These are phyloP conservation scores for Plebejus melissa DNA, from an alignment of 2,888 invertebrate species.

Conservation along the genomic window DNA sequence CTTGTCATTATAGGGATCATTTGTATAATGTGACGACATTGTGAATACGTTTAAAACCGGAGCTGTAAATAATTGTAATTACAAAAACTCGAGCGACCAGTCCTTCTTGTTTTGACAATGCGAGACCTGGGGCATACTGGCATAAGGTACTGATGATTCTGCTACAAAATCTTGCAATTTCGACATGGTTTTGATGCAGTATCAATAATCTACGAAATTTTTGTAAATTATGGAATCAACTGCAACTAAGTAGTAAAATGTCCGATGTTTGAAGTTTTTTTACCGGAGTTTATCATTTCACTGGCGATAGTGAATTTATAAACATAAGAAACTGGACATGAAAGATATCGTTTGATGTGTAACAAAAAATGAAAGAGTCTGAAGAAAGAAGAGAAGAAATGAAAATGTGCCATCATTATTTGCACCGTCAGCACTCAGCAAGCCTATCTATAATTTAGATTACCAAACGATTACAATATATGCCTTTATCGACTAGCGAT, in stretches of 20 bases:
- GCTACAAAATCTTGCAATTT: not conserved
- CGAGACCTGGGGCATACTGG: not conserved
- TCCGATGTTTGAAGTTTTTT: no score
- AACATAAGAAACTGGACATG: no score
- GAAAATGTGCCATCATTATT: not conserved
- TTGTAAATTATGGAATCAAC: no score
- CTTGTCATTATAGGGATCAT: slow-evolving; percentile 4
- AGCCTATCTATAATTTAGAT: not conserved
- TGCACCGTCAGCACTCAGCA: not conserved
- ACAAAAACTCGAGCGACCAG: slow-evolving; percentile 10
- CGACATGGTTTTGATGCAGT: no score
- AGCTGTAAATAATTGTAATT: slow-evolving; percentile 1
- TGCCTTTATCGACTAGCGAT: not conserved
- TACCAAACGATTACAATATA: not conserved
- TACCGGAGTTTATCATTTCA: no score
- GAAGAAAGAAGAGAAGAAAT: no score
- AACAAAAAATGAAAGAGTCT: no score
- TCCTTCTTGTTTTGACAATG: not conserved
- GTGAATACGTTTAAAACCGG: slow-evolving; percentile 22
- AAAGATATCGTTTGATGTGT: no score
- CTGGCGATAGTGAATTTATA: no score
- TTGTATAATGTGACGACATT: slow-evolving; percentile 19
- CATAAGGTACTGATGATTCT: not conserved
- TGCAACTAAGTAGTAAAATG: no score
- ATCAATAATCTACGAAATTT: no score